Conservation (phyloP, 2,888 invertebrate species). For the Laothoe populi region DNA sequence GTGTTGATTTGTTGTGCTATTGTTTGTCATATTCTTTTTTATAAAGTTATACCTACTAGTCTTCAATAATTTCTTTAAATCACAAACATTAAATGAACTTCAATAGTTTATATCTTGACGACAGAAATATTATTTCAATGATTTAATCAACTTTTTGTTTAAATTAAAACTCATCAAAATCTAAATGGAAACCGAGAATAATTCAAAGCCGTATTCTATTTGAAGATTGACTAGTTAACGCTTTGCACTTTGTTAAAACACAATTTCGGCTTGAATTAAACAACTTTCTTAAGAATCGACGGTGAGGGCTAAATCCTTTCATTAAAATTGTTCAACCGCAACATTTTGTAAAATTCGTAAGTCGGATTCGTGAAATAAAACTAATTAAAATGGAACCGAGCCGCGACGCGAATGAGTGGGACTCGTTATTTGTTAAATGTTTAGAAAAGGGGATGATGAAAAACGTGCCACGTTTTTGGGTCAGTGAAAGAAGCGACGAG, state of each 20-base stretch:
- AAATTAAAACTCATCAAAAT: conserved; percentile 24
- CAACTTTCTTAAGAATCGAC: conserved; percentile 60
- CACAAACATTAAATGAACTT: too few relatives aligned
- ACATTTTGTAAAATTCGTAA: conserved; percentile 71
- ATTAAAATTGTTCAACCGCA: conserved; percentile 77
- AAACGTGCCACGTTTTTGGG: conserved; percentile 24
- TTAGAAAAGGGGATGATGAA: conserved; percentile 31
- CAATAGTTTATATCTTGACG: neutral
- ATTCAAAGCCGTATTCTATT: conserved; percentile 18
- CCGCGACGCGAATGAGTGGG: conserved; percentile 29
- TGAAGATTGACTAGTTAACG: conserved; percentile 45
- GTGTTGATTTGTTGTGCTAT: too few relatives aligned
- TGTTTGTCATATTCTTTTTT: too few relatives aligned
- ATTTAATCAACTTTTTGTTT: conserved; percentile 9
- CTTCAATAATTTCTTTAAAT: too few relatives aligned
- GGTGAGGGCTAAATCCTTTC: conserved; percentile 61
- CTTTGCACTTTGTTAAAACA: conserved; percentile 49
- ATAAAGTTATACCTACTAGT: too few relatives aligned
- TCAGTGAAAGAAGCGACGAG: neutral
- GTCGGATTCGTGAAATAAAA: conserved; percentile 70
- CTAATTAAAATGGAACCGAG: conserved; percentile 67
- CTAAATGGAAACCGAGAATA: conserved; percentile 13
- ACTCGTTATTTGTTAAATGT: conserved; percentile 38
- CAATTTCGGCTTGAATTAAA: conserved; percentile 63
- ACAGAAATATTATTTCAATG: conserved; percentile 3